phyloP scores from a whole-genome alignment of 2,113 vertebrate species.

The Trematomus loennbergii region DNA sequence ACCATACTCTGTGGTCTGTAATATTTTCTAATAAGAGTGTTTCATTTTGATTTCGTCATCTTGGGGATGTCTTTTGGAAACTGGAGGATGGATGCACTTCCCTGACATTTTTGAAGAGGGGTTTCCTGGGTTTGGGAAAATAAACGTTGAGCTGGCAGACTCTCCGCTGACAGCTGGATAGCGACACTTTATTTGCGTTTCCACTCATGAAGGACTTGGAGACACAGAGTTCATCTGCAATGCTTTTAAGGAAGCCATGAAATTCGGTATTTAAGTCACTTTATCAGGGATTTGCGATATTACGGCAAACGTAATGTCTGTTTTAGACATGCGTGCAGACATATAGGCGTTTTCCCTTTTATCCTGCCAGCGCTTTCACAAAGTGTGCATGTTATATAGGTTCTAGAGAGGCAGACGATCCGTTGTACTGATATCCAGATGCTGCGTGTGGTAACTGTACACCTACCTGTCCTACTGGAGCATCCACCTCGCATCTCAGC shows the following conservation, averaged over 20 bases:
- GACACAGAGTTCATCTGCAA: slow-evolving; percentile 49
- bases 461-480: slow-evolving; percentile 25
- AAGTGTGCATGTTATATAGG: background rate
- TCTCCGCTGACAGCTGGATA: slow-evolving; percentile 42
- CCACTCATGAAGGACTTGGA: slow-evolving; percentile 55
- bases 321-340: slow-evolving; percentile 25
- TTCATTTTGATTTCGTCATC: slow-evolving; percentile 47
- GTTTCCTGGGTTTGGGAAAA: slow-evolving; percentile 61
- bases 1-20: slow-evolving; percentile 32
- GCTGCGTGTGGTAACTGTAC: slow-evolving; percentile 23
- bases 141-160: slow-evolving; percentile 54
- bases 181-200: slow-evolving; percentile 79
- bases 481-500: slow-evolving; percentile 12
- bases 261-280: slow-evolving; percentile 13
- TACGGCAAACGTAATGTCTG: background rate
- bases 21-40: slow-evolving; percentile 18
- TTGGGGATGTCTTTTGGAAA: slow-evolving; percentile 32
- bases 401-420: slow-evolving; percentile 7
- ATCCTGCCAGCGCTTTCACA: background rate
- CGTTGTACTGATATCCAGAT: slow-evolving; percentile 40
- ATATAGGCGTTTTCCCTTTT: background rate
- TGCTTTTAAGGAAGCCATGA: slow-evolving; percentile 3
- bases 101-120: slow-evolving; percentile 16
- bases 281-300: slow-evolving; percentile 16
- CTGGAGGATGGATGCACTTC: slow-evolving; percentile 26